Conservation (phyloP, 2,888 invertebrate genomes). For the Pyrochroa serraticornis region DNA sequence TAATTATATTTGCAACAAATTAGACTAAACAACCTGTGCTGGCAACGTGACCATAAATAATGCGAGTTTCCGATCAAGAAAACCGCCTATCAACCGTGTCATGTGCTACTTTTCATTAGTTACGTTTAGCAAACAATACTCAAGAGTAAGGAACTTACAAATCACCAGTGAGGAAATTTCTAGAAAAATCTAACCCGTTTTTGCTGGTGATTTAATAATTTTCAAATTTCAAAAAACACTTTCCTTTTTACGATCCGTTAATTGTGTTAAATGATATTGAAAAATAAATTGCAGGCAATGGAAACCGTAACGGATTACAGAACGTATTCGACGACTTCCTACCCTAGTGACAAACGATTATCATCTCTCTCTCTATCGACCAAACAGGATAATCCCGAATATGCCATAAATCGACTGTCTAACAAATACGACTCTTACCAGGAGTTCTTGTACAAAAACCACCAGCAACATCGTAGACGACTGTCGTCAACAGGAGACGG, state of each 20-base stretch:
- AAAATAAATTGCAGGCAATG: conserved; percentile 3
- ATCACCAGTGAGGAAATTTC: too few relatives aligned
- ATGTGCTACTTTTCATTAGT: conserved; percentile 13
- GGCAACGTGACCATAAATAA: conserved; percentile 24
- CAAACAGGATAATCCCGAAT: conserved; percentile 44
- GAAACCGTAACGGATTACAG: conserved; percentile 11
- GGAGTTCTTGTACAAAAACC: conserved; percentile 46
- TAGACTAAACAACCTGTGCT: conserved; percentile 23
- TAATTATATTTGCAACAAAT: neutral
- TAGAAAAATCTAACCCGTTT: too few relatives aligned
- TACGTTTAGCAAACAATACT: too few relatives aligned
- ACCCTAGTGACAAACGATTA: conserved; percentile 46
- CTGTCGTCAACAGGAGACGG: conserved; percentile 68
- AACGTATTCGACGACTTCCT: conserved; percentile 15
- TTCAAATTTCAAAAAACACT: too few relatives aligned
- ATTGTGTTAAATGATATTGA: neutral
- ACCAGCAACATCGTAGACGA: conserved; percentile 30
- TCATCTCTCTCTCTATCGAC: conserved; percentile 49
- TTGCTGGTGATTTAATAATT: too few relatives aligned
- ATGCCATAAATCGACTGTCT: conserved; percentile 47
- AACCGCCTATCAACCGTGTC: conserved; percentile 14
- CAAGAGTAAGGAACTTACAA: too few relatives aligned
- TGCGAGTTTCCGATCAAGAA: conserved; percentile 4
- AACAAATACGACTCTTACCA: conserved; percentile 55
- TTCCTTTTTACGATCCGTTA: too few relatives aligned